Conservation (phyloP, 1,140 invertebrate species). For the Chelonus insularis region DNA sequence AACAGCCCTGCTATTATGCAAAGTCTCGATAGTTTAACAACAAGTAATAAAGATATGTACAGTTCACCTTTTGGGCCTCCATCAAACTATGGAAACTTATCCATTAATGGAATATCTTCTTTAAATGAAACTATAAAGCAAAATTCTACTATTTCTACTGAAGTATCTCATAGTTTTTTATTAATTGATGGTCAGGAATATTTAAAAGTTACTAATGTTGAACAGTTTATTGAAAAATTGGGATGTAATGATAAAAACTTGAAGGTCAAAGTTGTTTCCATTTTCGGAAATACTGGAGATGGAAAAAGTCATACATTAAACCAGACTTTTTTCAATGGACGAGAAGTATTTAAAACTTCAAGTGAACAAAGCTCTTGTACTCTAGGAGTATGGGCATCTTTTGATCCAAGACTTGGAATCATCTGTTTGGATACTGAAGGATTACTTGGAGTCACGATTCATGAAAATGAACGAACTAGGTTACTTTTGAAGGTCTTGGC, state of each 20-base stretch:
- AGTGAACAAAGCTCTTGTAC: slow-evolving; percentile 75
- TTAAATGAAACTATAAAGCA: slow-evolving; percentile 12
- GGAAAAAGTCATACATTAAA: slow-evolving; percentile 85
- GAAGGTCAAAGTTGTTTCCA: slow-evolving; percentile 81
- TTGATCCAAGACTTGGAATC: slow-evolving; percentile 67
- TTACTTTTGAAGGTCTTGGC: slow-evolving; percentile 75
- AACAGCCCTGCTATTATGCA: slow-evolving; percentile 44
- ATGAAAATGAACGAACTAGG: slow-evolving; percentile 72
- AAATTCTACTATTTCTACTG: slow-evolving; percentile 20
- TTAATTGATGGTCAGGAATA: slow-evolving; percentile 64
- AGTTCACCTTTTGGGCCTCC: slow-evolving; percentile 11
- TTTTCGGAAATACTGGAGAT: slow-evolving; percentile 87
- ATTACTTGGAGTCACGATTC: slow-evolving; percentile 66
- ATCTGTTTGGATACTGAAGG: slow-evolving; percentile 84
- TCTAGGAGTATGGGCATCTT: slow-evolving; percentile 80
- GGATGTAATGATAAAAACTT: slow-evolving; percentile 52
- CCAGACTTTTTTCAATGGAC: slow-evolving; percentile 76
- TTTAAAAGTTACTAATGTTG: slow-evolving; percentile 57
- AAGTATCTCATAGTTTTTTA: slow-evolving; percentile 55
- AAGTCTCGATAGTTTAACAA: slow-evolving; percentile 43
- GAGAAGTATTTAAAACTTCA: slow-evolving; percentile 76
- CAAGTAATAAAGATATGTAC: slow-evolving; percentile 36
- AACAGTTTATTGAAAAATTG: slow-evolving; percentile 61
- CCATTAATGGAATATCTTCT: slow-evolving; percentile 23
- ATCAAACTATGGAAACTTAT: slow-evolving; percentile 22